Evolutionary conservation across 2,797 vertebrate species (phyloP).

Genomic region (Centropyge bicolor): DNA sequence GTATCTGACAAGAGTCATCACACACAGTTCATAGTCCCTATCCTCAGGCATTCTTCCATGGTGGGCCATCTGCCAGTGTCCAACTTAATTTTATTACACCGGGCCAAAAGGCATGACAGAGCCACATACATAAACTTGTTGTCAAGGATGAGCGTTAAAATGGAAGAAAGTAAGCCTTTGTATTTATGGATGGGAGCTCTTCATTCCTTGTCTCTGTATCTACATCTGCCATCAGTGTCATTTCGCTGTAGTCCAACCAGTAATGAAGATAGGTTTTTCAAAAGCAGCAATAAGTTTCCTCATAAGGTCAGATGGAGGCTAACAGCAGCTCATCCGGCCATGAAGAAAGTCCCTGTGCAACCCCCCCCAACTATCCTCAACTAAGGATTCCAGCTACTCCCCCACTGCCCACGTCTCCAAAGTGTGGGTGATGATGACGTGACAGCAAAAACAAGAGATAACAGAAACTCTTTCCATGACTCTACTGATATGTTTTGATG

Average conservation of each 20-base stretch:
- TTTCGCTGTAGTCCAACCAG: neutral
- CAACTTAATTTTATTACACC: slow-evolving; percentile 77
- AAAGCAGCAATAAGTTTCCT: slow-evolving; percentile 33
- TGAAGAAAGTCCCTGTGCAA: slow-evolving; percentile 44
- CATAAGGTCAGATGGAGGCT: slow-evolving; percentile 27
- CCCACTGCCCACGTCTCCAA: slow-evolving; percentile 37
- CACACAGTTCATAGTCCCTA: slow-evolving; percentile 64
- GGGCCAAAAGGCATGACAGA: slow-evolving; percentile 68
- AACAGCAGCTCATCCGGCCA: slow-evolving; percentile 45
- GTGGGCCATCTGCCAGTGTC: slow-evolving; percentile 73
- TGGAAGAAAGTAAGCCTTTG: slow-evolving; percentile 64
- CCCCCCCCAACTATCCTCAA: slow-evolving; percentile 64
- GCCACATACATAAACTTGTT: slow-evolving; percentile 59
- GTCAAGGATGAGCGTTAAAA: slow-evolving; percentile 52
- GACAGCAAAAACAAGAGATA: slow-evolving; percentile 62
- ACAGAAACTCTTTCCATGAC: slow-evolving; percentile 37
- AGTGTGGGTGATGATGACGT: slow-evolving; percentile 55
- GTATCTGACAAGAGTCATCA: slow-evolving; percentile 61
- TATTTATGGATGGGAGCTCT: slow-evolving; percentile 45
- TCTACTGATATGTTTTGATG: slow-evolving; percentile 41
- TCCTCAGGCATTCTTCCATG: slow-evolving; percentile 77
- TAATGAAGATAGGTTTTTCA: slow-evolving; percentile 5
- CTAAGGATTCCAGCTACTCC: slow-evolving; percentile 58
- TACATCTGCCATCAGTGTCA: slow-evolving; percentile 32
- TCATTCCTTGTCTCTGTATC: slow-evolving; percentile 13